Conservation (phyloP, 2,797 vertebrate genomes). For the Cynodonichthys magdalenae region DNA sequence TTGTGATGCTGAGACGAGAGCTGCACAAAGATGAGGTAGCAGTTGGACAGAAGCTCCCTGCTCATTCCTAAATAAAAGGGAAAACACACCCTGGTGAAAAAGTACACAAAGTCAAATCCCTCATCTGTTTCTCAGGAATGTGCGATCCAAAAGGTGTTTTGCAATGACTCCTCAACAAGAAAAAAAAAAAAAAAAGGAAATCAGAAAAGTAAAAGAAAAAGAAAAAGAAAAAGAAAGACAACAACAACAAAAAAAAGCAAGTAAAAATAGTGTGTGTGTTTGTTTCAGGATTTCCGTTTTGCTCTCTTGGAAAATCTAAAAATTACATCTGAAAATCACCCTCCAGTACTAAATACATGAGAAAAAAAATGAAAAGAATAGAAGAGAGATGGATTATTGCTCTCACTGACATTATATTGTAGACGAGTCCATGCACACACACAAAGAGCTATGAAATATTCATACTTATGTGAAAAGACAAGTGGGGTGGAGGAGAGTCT, state of each 20-base stretch:
- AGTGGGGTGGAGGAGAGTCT: slow-evolving; percentile 25
- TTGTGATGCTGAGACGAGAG: slow-evolving; percentile 30
- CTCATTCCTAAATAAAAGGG: slow-evolving; percentile 56
- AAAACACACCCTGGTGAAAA: slow-evolving; percentile 54
- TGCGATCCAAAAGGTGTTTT: slow-evolving; percentile 58
- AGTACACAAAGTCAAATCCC: slow-evolving; percentile 52
- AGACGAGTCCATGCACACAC: slow-evolving; percentile 13
- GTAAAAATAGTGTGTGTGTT: slow-evolving; percentile 2
- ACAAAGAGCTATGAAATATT: slow-evolving; percentile 67
- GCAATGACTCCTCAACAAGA: slow-evolving; percentile 45
- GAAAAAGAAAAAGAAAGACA: neutral
- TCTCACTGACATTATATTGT: slow-evolving; percentile 41
- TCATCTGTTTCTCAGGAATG: slow-evolving; percentile 53
- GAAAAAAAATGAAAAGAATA: slow-evolving; percentile 39
- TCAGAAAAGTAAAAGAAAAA: neutral
- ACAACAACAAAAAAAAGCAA: slow-evolving; percentile 2
- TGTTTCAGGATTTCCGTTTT: slow-evolving; percentile 19
- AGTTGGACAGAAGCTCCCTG: slow-evolving; percentile 14
- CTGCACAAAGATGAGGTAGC: slow-evolving; percentile 27
- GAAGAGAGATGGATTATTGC: slow-evolving; percentile 25
- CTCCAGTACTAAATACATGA: slow-evolving; percentile 26
- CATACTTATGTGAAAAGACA: slow-evolving; percentile 55
- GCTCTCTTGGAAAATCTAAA: neutral
- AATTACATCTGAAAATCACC: slow-evolving; percentile 19
- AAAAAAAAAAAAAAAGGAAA: slow-evolving; percentile 1